These are phyloP conservation scores for Ptychoptera contaminata DNA, from an alignment of 2,888 invertebrate species.

Conservation along the genomic window DNA sequence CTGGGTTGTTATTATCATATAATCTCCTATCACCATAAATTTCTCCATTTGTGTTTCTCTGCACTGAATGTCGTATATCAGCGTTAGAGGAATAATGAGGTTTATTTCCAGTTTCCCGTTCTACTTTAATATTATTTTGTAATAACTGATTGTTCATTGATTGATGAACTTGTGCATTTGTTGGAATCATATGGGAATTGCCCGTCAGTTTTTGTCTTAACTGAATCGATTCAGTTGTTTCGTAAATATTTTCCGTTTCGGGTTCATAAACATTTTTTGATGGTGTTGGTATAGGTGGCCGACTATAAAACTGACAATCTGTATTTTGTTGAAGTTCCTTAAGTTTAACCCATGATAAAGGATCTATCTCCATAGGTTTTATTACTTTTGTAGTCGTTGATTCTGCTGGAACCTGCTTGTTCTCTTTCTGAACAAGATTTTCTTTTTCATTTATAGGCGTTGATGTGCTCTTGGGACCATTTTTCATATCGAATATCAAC, in stretches of 20 bases:
- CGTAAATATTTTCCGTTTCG: slow-evolving; percentile 13
- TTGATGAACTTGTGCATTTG: background rate
- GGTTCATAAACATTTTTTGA: slow-evolving; percentile 2
- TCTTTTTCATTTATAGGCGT: slow-evolving; percentile 15
- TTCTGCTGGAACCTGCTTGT: slow-evolving; percentile 6
- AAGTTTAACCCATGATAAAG: slow-evolving; percentile 24
- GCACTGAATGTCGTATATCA: slow-evolving; percentile 19
- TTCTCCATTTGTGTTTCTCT: slow-evolving; percentile 26
- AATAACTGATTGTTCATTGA: background rate
- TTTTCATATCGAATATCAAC: slow-evolving; percentile 13
- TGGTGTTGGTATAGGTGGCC: background rate
- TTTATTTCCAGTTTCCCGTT: no score
- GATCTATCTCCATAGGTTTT: slow-evolving; percentile 14
- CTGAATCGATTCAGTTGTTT: slow-evolving; percentile 6
- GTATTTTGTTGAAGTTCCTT: slow-evolving; percentile 26
- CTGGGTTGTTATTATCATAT: slow-evolving; percentile 7
- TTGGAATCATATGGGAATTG: background rate
- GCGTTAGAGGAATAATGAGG: no score
- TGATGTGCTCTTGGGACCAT: slow-evolving; percentile 17
- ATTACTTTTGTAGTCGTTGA: slow-evolving; percentile 5
- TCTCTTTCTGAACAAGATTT: slow-evolving; percentile 4
- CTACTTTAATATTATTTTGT: background rate
- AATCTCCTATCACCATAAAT: slow-evolving; percentile 19
- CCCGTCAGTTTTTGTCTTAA: background rate
- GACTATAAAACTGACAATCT: slow-evolving; percentile 18